Evolutionary conservation across 2,888 invertebrate species (phyloP).

Genomic region (Pyrocoelia pectoralis): DNA sequence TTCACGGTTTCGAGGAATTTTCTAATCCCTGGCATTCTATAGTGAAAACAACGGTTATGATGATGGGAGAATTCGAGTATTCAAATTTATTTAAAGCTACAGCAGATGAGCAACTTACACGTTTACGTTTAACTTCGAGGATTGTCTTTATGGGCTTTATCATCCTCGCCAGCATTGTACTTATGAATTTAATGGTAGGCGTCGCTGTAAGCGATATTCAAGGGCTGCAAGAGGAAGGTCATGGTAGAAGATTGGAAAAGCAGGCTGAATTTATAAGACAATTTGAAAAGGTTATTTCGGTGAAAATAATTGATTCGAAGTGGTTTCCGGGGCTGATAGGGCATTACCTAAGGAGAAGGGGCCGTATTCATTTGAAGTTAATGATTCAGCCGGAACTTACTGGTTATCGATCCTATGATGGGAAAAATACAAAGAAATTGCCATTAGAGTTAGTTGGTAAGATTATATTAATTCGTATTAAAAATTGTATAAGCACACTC

Average conservation of each 20-base stretch:
- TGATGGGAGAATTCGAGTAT: constrained; percentile 67
- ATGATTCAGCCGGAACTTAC: constrained; percentile 35
- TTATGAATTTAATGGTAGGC: constrained; percentile 66
- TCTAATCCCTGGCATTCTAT: constrained; percentile 57
- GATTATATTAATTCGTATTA: constrained; percentile 23
- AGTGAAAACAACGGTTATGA: constrained; percentile 66
- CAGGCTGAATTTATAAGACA: constrained; percentile 57
- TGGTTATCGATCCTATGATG: constrained; percentile 32
- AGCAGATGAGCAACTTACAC: constrained; percentile 25
- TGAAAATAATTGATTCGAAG: constrained; percentile 27
- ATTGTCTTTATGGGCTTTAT: constrained; percentile 63
- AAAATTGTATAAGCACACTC: constrained; percentile 19
- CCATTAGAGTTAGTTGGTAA: constrained; percentile 48
- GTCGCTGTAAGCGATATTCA: constrained; percentile 65
- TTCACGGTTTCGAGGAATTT: constrained; percentile 59
- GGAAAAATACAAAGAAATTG: constrained; percentile 43
- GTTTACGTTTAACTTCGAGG: constrained; percentile 54
- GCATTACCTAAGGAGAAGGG: constrained; percentile 33
- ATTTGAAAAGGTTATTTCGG: constrained; percentile 52
- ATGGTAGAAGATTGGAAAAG: constrained; percentile 53
- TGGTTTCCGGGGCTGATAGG: constrained; percentile 36
- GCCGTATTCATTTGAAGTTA: constrained; percentile 33
- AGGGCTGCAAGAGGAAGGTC: constrained; percentile 49
- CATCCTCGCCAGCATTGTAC: constrained; percentile 63
- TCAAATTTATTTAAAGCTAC: constrained; percentile 55